Conservation (phyloP, 2,113 vertebrate genomes). For the Campylorhamphus procurvoides region DNA sequence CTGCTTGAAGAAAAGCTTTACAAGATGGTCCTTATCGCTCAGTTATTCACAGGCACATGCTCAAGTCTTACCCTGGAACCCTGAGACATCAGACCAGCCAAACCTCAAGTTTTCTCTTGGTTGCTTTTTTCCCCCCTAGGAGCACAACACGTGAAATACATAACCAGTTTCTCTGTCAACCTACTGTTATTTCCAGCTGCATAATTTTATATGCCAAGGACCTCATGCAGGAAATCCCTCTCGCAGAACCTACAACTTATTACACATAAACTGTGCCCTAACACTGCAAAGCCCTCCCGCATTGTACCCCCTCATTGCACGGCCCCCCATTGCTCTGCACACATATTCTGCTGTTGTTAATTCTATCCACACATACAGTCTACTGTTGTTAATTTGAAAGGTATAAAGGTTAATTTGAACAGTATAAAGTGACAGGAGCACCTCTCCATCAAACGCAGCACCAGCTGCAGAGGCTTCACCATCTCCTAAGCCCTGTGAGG, state of each 20-base stretch:
- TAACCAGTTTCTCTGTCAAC: background rate
- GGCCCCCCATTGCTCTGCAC: too few relatives aligned
- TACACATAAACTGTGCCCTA: background rate
- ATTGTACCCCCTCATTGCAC: too few relatives aligned
- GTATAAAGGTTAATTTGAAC: background rate
- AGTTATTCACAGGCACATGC: background rate
- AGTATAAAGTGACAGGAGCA: background rate
- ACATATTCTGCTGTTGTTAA: too few relatives aligned
- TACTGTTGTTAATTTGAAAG: background rate
- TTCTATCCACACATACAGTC: background rate
- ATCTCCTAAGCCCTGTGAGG: background rate
- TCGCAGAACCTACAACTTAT: background rate
- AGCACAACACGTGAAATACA: background rate
- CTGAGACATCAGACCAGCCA: background rate
- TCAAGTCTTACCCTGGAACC: fast-evolving
- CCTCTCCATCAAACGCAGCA: background rate
- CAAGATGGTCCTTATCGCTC: background rate
- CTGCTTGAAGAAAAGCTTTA: background rate
- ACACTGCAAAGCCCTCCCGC: background rate
- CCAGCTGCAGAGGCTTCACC: background rate
- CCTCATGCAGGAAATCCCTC: background rate
- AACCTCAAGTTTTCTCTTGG: background rate
- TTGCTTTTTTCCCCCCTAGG: background rate
- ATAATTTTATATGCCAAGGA: background rate
- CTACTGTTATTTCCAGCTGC: background rate